Evolutionary conservation across 2,888 invertebrate species (phyloP).

Genomic region (Cantharis flavilabris): DNA sequence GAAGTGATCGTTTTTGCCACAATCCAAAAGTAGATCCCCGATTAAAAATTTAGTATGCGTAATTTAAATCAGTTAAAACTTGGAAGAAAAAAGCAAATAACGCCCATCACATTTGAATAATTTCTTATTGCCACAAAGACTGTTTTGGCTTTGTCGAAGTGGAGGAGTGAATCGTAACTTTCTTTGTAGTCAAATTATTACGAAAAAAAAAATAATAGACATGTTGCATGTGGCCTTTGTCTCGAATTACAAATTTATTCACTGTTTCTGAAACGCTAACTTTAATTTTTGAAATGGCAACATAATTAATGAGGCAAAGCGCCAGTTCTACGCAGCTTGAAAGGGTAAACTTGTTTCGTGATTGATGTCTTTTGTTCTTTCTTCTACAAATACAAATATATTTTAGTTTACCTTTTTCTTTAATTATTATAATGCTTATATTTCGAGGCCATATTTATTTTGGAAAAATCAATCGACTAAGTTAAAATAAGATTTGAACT

Average conservation of each 20-base stretch:
- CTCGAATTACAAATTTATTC: constrained; percentile 5
- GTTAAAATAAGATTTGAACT: neutral
- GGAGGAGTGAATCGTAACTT: neutral
- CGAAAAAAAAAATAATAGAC: constrained; percentile 6
- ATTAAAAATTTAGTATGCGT: neutral
- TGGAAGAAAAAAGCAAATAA: neutral
- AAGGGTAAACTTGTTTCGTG: constrained; percentile 19
- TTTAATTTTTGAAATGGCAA: constrained; percentile 30
- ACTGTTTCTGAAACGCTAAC: constrained; percentile 2
- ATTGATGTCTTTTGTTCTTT: constrained; percentile 12
- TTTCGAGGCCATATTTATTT: neutral
- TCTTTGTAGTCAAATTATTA: neutral
- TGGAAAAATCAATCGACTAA: neutral
- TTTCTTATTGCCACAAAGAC: neutral
- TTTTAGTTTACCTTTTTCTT: neutral
- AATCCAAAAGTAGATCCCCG: neutral
- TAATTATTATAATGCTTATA: neutral
- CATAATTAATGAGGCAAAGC: constrained; percentile 24
- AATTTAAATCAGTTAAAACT: neutral
- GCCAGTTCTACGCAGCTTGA: constrained; percentile 12
- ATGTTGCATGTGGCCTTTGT: constrained; percentile 10
- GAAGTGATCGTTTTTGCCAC: neutral
- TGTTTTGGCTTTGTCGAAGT: neutral
- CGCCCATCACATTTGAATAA: neutral
- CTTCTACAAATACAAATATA: neutral